These are phyloP conservation scores for Megatriorchis doriae DNA, from an alignment of 2,113 vertebrate genomes.

Conservation along the genomic window DNA sequence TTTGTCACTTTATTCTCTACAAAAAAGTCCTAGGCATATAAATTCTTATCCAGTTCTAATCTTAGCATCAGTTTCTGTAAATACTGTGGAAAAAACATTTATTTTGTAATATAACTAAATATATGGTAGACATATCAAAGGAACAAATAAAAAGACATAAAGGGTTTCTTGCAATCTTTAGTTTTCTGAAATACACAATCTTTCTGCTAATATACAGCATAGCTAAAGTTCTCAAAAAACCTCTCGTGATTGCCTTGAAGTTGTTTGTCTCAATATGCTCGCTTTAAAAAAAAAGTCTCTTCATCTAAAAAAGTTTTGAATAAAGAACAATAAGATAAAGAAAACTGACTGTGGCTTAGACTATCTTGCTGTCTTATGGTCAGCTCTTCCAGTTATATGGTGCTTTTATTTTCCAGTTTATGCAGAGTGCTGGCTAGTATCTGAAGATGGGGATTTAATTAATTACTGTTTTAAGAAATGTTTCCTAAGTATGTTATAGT, in stretches of 20 bases:
- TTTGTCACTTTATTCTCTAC: background rate
- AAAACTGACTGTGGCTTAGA: background rate
- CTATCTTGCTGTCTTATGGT: background rate
- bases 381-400: background rate
- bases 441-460: background rate
- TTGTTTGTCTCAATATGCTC: background rate
- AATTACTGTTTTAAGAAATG: background rate
- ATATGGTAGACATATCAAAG: background rate
- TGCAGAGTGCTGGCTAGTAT: background rate
- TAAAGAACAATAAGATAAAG: background rate
- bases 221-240: background rate
- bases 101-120: background rate
- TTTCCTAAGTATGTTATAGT: background rate
- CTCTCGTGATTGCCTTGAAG: background rate
- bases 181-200: background rate
- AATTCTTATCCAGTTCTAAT: background rate
- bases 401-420: background rate
- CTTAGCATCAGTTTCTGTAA: background rate
- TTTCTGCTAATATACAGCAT: fast-evolving
- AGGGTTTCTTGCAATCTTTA: background rate
- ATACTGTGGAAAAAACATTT: background rate
- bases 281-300: background rate
- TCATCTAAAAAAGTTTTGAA: background rate
- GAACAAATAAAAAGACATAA: background rate
- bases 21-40: background rate